phyloP scores from a whole-genome alignment of 2,888 invertebrate species.

The Rhodophaea formosa region DNA sequence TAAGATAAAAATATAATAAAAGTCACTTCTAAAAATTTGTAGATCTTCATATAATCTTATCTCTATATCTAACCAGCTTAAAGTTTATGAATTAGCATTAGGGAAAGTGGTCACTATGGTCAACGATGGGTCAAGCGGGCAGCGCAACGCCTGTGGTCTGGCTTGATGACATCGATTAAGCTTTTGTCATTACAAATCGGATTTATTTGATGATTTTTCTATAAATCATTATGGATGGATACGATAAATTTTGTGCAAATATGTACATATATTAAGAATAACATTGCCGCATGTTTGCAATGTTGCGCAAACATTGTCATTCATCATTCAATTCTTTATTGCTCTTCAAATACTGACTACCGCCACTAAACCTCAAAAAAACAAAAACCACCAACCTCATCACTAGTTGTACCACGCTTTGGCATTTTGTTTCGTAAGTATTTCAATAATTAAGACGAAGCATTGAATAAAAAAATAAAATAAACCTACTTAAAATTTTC shows the following conservation, averaged over 20 bases:
- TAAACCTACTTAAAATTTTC: no score
- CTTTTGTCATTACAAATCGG: constrained; percentile 34
- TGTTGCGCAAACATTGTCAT: neutral
- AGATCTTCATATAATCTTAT: constrained; percentile 32
- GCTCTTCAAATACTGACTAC: no score
- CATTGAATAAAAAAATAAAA: no score
- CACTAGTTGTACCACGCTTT: no score
- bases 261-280: neutral
- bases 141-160: constrained; percentile 30
- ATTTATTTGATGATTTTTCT: constrained; percentile 27
- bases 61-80: constrained; percentile 42
- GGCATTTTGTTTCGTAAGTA: no score
- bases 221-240: neutral
- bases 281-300: neutral
- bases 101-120: constrained; percentile 41
- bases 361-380: no score
- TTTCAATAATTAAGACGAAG: no score
- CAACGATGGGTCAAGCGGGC: constrained; percentile 41
- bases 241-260: neutral
- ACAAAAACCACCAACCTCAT: no score
- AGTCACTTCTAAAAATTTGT: neutral
- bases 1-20: no score
- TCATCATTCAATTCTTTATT: no score
- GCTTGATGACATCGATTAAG: constrained; percentile 48
- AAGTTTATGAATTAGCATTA: constrained; percentile 39